Evolutionary conservation across 1,140 invertebrate species (phyloP).

Genomic region (Epicauta chinensis): DNA sequence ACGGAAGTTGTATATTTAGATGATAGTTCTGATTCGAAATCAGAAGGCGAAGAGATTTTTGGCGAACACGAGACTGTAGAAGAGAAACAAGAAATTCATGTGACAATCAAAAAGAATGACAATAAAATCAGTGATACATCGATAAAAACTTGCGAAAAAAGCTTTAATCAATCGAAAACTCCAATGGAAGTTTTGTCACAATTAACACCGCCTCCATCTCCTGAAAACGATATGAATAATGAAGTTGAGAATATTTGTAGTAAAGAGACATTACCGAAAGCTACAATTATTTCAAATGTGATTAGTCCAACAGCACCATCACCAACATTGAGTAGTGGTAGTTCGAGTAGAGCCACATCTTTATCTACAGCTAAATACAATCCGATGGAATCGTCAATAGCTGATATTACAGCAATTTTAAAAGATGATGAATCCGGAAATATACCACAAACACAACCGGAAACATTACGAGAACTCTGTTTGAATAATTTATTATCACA

Average conservation of each 20-base stretch:
- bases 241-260: constrained; percentile 1
- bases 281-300: constrained; percentile 19
- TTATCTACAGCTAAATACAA: constrained; percentile 50
- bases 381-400: constrained; percentile 38
- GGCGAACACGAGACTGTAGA: neutral
- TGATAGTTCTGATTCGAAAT: constrained; percentile 15
- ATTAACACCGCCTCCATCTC: constrained; percentile 34
- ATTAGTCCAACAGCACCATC: constrained; percentile 32
- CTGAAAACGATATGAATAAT: constrained; percentile 16
- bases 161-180: too few relatives aligned
- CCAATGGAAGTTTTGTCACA: constrained; percentile 7
- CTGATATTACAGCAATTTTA: constrained; percentile 39
- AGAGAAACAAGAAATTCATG: neutral
- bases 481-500: constrained; percentile 55
- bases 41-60: constrained; percentile 6
- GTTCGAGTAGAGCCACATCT: constrained; percentile 47
- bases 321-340: constrained; percentile 43
- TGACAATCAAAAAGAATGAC: constrained; percentile 2
- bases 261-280: neutral
- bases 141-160: too few relatives aligned
- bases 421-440: constrained; percentile 34
- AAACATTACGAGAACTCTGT: constrained; percentile 50
- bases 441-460: constrained; percentile 24
- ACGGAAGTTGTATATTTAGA: constrained; percentile 30
- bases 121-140: neutral